These are phyloP conservation scores for Eupithecia inturbata DNA, from an alignment of 2,888 invertebrate species.

Conservation along the genomic window DNA sequence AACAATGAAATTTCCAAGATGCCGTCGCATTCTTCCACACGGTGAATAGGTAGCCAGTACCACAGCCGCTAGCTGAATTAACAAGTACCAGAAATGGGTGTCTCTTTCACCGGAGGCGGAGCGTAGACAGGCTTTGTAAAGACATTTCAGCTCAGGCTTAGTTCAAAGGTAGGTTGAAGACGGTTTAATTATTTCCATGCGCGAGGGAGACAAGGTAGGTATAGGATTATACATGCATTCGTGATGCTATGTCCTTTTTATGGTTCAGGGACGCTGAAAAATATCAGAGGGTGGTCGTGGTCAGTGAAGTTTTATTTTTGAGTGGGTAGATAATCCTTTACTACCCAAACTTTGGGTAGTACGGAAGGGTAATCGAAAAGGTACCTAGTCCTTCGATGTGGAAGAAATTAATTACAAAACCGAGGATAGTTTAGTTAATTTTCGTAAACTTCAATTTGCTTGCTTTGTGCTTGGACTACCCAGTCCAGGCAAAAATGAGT, in stretches of 20 bases:
- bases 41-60: not conserved
- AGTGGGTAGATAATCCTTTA: not conserved
- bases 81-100: constrained; percentile 39
- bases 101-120: constrained; percentile 68
- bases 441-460: too few relatives aligned
- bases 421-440: not conserved
- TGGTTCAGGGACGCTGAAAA: constrained; percentile 16
- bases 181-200: constrained; percentile 75
- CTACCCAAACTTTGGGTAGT: too few relatives aligned
- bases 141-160: constrained; percentile 64
- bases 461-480: too few relatives aligned
- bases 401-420: not conserved
- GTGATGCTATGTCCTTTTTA: constrained; percentile 10
- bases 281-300: not conserved
- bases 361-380: not conserved
- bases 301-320: not conserved
- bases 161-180: constrained; percentile 69
- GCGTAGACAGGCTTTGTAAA: constrained; percentile 64
- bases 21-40: not conserved
- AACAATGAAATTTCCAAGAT: not conserved
- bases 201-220: constrained; percentile 59
- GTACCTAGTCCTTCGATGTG: not conserved
- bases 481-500: too few relatives aligned
- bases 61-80: constrained; percentile 22
- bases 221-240: constrained; percentile 44